Evolutionary conservation across 2,888 invertebrate species (phyloP), one percentile per base, ranked within the genome.

Genomic region (Alloplasta piceator): DNA sequence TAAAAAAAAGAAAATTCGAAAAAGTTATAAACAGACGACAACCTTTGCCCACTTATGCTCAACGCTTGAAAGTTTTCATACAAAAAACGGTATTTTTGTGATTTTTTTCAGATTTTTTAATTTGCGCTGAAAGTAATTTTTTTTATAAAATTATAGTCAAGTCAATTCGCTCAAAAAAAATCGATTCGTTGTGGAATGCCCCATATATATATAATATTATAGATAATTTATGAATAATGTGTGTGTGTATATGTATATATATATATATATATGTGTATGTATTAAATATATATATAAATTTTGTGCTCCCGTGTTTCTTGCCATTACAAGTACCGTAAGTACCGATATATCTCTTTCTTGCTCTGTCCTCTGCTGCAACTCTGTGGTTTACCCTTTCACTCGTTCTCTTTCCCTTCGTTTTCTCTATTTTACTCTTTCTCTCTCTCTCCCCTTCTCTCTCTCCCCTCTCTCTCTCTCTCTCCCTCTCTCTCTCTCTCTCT

Each of bases 361-460:
- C 66, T 50, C 7, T 48, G 55, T 46, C 36, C 41, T 50, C 58
- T 41, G 48, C 68, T 74, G 52, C 52, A 46, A 12, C 9, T 58
- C 61, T 48, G 48, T 39, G 67, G 43, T 77, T 77, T 67, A 82
- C 73, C 79, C 79, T 80, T 78, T 80, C 82, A 83, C 82, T 82
- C 76, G 73, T 55, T 50, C 41, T 60, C 61, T 66, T 60, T 50
- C 72, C 64, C 78, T 74, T 70, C 75, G 48, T 56, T 60, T 38
- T 55, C 16, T 72, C 41, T 63, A 39, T 16, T 14, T 41, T 4
- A 9, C 4, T 26, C 36, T 50, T 38, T 41, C 12, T 50, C 41
- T 48, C 46, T 60, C 38, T 39, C 36, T 3, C 26, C 26, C 14
- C 50, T 12, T 56, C 66, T 41, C 48, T 66, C 67, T 78, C 64